Evolutionary conservation across 1,140 invertebrate genomes (phyloP), one percentile per base, ranked within the genome.

Genomic region (Philotrypesis tridentata): DNA sequence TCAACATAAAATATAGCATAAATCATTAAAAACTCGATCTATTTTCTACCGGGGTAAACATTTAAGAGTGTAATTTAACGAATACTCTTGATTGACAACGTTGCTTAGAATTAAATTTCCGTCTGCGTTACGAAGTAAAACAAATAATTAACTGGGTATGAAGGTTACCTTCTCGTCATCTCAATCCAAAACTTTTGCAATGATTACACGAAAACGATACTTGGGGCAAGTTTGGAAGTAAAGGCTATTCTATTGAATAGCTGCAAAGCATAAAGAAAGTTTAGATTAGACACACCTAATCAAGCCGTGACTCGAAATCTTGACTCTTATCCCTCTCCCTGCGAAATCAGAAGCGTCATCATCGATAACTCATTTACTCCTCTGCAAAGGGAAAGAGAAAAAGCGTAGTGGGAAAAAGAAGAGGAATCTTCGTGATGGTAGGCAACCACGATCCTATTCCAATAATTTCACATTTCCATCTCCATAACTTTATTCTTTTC

Each of bases 351-450:
- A 67, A 33, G 48, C n/a, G 23, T 21, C 37, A 67, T 77, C 14
- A 67, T 77, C 75, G 75, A 77, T 77, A 77, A 77, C 37, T 67
- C 67, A 77, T 48, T 77, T 77, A 67, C 27, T 55, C 21, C 9
- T 37, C 33, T 9, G 33, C 11, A 7, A 76, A 76, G 25, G 31
- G 67, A 33, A 21, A 31, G 67, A 68, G 25, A 75, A 75, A 63
- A 77, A 43, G n/a, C 67, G 21, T 65, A n/a, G 25, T n/a, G 48
- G 21, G 21, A n/a, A 48, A 67, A 65, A 48, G 43, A 6, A 48
- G 67, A 48, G 29, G 6, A 43, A 43, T 17, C 33, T 27, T 76
- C 3, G 4, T 1, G 31, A 27, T 67, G 29, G 12, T 17, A 7
- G 17, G 21, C 48, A 55, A 21, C 48, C 4, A 55, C 21, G 48